Conservation (phyloP, 2,113 vertebrate species). For the Mungos mungo region DNA sequence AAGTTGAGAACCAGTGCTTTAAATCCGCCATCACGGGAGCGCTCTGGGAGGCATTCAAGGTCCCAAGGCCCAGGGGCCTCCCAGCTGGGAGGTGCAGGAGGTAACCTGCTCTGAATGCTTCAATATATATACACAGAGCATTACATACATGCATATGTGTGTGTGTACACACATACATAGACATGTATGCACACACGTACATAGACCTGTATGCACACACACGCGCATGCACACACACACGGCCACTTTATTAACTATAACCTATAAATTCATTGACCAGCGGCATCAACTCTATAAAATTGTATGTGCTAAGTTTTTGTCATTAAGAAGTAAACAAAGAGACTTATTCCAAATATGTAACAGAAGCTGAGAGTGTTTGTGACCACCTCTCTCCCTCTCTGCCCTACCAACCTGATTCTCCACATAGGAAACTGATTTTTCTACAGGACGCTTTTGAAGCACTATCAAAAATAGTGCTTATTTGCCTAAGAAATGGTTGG, state of each 20-base stretch:
- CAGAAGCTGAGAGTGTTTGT: not conserved
- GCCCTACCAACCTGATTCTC: not conserved
- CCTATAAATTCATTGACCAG: not conserved
- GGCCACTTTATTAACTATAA: not conserved
- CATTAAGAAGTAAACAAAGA: not conserved
- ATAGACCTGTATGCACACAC: not conserved
- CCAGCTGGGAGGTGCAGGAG: not conserved
- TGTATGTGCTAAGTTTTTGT: not conserved
- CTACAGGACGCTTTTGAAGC: not conserved
- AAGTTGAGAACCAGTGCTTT: not conserved
- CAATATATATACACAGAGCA: not conserved
- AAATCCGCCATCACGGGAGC: not conserved
- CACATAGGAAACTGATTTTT: not conserved
- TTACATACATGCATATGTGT: no score
- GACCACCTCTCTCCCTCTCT: not conserved
- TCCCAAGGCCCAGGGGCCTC: not conserved
- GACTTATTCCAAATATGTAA: not conserved
- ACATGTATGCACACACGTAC: not conserved
- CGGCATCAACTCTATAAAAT: not conserved
- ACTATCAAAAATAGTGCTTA: not conserved
- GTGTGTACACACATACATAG: not conserved
- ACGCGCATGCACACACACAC: not conserved
- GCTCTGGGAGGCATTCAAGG: accelerated
- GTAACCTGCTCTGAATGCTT: not conserved
- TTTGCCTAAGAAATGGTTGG: not conserved